phyloP scores from a whole-genome alignment of 2,797 vertebrate species.

The Phataginus tricuspis region DNA sequence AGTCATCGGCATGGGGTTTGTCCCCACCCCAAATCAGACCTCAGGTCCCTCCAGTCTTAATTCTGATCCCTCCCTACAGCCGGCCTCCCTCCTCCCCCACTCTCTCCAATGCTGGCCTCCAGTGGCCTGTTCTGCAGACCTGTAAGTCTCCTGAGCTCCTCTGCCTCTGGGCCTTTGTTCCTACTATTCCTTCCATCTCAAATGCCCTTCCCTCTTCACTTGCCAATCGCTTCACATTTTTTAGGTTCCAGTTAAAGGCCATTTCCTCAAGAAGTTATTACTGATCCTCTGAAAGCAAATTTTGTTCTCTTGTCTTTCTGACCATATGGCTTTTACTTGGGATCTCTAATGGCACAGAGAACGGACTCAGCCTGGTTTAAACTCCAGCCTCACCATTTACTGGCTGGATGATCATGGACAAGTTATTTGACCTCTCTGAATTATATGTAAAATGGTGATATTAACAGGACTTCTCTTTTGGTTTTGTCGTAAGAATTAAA shows the following conservation, averaged over 20 bases:
- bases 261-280: neutral
- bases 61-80: neutral
- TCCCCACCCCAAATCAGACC: neutral
- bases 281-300: neutral
- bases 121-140: neutral
- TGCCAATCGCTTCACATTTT: neutral
- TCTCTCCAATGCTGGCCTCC: neutral
- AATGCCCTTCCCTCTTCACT: neutral
- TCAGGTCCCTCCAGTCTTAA: neutral
- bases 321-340: neutral
- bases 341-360: neutral
- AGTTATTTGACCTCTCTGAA: neutral
- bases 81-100: too few relatives aligned
- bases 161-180: neutral
- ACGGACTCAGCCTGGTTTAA: neutral
- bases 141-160: neutral
- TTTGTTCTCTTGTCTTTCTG: neutral
- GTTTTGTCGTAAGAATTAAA: constrained; percentile 18
- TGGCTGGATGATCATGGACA: neutral
- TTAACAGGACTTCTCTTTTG: neutral
- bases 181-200: neutral
- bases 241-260: neutral
- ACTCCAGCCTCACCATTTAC: neutral
- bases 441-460: neutral
- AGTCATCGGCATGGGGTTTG: neutral